Evolutionary conservation across 2,888 invertebrate genomes (phyloP), one percentile per base, ranked within the genome.

Genomic region (Meiosimyza platycephala): DNA sequence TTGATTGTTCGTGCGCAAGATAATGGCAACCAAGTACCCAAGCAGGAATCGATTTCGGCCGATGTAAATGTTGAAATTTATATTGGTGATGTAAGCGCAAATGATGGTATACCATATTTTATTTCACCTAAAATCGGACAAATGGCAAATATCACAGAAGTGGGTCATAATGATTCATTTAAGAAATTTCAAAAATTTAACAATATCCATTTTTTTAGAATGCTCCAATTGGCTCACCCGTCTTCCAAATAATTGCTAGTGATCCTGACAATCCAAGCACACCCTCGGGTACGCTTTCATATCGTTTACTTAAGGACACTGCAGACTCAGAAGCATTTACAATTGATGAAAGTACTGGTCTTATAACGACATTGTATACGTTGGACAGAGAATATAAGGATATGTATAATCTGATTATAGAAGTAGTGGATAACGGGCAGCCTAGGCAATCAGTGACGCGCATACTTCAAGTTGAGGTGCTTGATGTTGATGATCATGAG

Each of bases 401-500:
- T 15, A 90, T 90, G 52, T 95, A 94, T 83, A 92, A 92, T n/a
- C 88, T 96, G 70, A 91, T 94, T 12, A 85, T 95, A 6, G 90
- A 92, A n/a, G 95, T 94, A 6, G 90, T 92, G 57, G 95, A 96
- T 83, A 89, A 91, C 74, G 95, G 95, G 0, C 90, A 91, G 62
- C 94, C 95, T 0, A 91, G 93, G 13, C 94, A 94, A 79, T 93
- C 93, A 76, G 91, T 91, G 1, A 92, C 93, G 0, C 88, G 93
- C 67, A 90, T 94, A 0, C 88, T 94, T 0, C 90, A 90, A 64
- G 91, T 95, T 0, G 88, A 89, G 66, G 89, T 94, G 0, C 88
- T 90, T 3, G 95, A 95, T 79, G 90, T 94, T 13, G 95, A 95
- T 81, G 95, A 95, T 81, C 94, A 95, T 80, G 91, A 91, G 76